Conservation (phyloP, 2,797 vertebrate species). For the Pelobates cultripes region DNA sequence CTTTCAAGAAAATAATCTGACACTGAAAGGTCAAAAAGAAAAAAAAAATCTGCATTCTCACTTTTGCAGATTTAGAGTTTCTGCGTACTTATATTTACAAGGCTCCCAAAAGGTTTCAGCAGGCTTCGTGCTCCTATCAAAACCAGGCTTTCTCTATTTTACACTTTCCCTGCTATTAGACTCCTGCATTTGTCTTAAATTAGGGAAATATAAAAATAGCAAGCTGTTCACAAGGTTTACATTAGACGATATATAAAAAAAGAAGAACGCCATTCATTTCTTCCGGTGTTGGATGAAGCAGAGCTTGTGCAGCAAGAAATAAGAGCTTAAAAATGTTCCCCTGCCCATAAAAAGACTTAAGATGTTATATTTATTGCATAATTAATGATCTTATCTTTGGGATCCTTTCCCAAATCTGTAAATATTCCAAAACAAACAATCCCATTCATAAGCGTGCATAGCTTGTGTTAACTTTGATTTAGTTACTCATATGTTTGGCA, state of each 20-base stretch:
- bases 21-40: conserved; percentile 37
- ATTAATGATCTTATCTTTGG: conserved; percentile 44
- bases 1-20: conserved; percentile 43
- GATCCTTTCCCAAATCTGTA: conserved; percentile 29
- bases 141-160: conserved; percentile 44
- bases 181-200: conserved; percentile 33
- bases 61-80: conserved; percentile 24
- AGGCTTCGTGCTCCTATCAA: neutral
- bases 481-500: conserved; percentile 5
- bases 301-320: conserved; percentile 24
- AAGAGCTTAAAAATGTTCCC: conserved; percentile 25
- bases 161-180: conserved; percentile 42
- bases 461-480: conserved; percentile 11
- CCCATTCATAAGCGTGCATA: conserved; percentile 10
- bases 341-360: conserved; percentile 16
- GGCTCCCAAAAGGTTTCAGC: conserved; percentile 42
- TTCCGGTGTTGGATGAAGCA: conserved; percentile 34
- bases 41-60: neutral
- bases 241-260: conserved; percentile 32
- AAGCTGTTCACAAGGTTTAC: conserved; percentile 47
- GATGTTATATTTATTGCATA: conserved; percentile 31
- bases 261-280: conserved; percentile 16
- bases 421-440: conserved; percentile 17
- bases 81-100: conserved; percentile 38
- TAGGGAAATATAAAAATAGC: conserved; percentile 46